Evolutionary conservation across 1,140 invertebrate species (phyloP).

Genomic region (Cecropterus lyciades): DNA sequence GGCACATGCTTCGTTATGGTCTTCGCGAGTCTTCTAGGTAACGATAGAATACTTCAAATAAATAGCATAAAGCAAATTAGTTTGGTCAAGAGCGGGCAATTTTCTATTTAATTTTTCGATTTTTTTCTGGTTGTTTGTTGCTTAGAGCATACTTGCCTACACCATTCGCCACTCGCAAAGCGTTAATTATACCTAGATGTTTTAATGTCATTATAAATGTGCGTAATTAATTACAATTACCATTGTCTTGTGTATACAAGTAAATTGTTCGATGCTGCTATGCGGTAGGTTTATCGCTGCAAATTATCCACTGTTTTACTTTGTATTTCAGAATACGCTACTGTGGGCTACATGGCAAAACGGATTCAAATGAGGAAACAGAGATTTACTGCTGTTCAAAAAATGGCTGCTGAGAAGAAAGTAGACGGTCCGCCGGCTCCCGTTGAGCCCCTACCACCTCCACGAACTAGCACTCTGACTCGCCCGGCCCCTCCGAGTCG

Average conservation of each 20-base stretch:
- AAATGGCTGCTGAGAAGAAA: constrained; percentile 96
- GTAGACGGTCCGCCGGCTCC: constrained; percentile 89
- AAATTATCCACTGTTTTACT: constrained; percentile 26
- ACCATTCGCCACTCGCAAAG: no score
- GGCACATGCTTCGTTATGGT: constrained; percentile 99
- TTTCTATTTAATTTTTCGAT: neutral
- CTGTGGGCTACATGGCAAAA: constrained; percentile 98
- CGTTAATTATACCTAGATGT: no score
- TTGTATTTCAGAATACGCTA: constrained; percentile 93
- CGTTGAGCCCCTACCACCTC: constrained; percentile 91
- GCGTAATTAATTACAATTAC: no score
- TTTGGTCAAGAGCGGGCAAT: no score
- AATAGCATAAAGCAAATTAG: no score
- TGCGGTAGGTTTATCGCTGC: constrained; percentile 57
- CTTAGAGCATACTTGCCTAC: no score
- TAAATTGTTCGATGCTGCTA: neutral
- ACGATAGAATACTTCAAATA: constrained; percentile 72
- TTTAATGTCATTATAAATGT: no score
- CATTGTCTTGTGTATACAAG: no score
- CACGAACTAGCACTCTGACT: constrained; percentile 74
- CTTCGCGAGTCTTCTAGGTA: constrained; percentile 96
- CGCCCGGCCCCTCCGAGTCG: constrained; percentile 70
- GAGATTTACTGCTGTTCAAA: constrained; percentile 94
- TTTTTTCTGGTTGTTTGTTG: no score
- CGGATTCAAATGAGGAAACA: constrained; percentile 98